phyloP scores from a whole-genome alignment of 2,797 vertebrate species.

The Gallinago stenura region DNA sequence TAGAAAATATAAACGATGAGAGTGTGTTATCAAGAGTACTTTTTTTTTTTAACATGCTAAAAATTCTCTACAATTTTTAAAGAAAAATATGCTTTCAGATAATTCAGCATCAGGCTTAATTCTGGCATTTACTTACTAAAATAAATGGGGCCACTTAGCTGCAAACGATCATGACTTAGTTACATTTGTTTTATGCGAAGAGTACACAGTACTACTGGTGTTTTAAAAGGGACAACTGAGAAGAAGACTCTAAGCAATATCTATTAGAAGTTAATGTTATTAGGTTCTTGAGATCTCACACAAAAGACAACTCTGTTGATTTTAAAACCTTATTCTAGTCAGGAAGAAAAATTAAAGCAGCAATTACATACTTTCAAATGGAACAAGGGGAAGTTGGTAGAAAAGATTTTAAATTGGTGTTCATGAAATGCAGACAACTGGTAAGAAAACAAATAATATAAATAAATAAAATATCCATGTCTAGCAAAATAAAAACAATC shows the following conservation, averaged over 20 bases:
- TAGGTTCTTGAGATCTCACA: neutral
- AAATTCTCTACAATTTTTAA: neutral
- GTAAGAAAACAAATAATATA: constrained; percentile 69
- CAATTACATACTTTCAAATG: constrained; percentile 69
- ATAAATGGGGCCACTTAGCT: neutral
- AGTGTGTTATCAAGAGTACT: neutral
- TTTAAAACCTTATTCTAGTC: constrained; percentile 50
- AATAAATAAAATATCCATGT: constrained; percentile 69
- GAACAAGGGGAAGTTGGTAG: constrained; percentile 66
- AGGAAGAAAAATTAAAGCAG: constrained; percentile 59
- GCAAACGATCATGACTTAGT: neutral
- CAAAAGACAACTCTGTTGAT: constrained; percentile 6
- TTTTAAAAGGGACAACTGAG: neutral
- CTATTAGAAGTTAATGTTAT: neutral
- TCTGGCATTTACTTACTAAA: neutral
- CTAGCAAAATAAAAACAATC: constrained; percentile 62
- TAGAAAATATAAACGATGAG: neutral
- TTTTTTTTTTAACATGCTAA: neutral
- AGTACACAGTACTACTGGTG: neutral
- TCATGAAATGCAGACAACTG: constrained; percentile 71
- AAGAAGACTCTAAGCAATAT: neutral
- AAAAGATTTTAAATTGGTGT: constrained; percentile 67
- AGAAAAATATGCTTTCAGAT: neutral
- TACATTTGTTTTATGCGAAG: neutral
- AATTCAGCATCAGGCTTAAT: neutral